phyloP scores from a whole-genome alignment of 1,140 invertebrate species.

The Megathymus violae region DNA sequence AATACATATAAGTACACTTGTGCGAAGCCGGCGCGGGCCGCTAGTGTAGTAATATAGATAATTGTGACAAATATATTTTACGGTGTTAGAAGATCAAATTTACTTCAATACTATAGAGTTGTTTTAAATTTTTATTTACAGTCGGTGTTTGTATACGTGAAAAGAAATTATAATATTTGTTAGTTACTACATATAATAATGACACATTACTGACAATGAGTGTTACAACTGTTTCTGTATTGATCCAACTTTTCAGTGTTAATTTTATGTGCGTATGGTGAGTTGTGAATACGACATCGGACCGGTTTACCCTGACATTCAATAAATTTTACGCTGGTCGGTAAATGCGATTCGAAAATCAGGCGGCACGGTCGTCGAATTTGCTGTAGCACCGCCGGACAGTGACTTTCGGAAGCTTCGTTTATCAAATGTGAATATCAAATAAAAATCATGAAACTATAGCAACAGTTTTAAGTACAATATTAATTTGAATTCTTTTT shows the following conservation, averaged over 20 bases:
- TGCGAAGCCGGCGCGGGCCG: too few relatives aligned
- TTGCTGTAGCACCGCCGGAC: conserved; percentile 34
- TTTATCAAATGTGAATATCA: conserved; percentile 14
- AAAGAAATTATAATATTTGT: too few relatives aligned
- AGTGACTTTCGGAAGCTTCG: not conserved
- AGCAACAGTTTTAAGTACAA: too few relatives aligned
- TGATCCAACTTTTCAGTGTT: conserved; percentile 5
- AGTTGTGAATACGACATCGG: conserved; percentile 1
- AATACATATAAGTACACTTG: too few relatives aligned
- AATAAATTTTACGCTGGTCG: conserved; percentile 48
- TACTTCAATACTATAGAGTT: too few relatives aligned
- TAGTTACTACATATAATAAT: too few relatives aligned
- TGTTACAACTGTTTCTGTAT: conserved; percentile 6
- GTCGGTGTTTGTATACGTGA: too few relatives aligned
- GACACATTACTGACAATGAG: too few relatives aligned
- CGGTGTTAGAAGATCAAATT: too few relatives aligned
- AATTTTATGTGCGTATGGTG: conserved; percentile 7
- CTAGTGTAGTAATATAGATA: too few relatives aligned
- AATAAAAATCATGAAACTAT: not conserved
- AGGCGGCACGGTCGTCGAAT: conserved; percentile 34
- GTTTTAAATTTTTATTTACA: too few relatives aligned
- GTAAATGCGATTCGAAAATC: conserved; percentile 46
- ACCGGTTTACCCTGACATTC: conserved; percentile 65
- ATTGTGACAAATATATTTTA: too few relatives aligned
- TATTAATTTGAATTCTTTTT: conserved; percentile 32